Evolutionary conservation across 2,113 vertebrate genomes (phyloP), one percentile per base, ranked within the genome.

Genomic region (Cavia aperea): DNA sequence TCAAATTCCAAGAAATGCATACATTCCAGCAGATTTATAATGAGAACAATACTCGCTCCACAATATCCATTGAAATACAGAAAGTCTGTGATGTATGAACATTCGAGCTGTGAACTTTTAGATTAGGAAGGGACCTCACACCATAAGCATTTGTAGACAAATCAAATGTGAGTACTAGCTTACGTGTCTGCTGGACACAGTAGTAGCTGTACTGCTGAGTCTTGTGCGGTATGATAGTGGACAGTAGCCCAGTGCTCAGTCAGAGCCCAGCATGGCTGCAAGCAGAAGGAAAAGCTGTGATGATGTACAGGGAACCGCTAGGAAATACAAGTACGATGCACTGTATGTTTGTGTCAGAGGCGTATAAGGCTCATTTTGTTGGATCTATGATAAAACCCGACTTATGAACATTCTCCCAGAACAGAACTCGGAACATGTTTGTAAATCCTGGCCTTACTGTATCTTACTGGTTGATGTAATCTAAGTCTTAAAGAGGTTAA

Each of bases 301-400:
- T 9, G 14, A 29, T 2, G 0, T 19, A 29, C 46, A 31, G 14
- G 46, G 15, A 1, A 19, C 70, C 51, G 1, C 46, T 31, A 18
- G 14, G 15, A 51, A 33, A 13, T 14, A 13, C 24, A 26, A 26
- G 7, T 14, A 33, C 5, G 31, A 16, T 5, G 15, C 26, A 16
- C 7, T 77, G 5, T 49, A 16, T 31, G 10, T 18, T 51, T 51
- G 14, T 19, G 46, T 78, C 75, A 33, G 18, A 51, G 4, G 29
- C 33, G 29, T 51, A 3, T 51, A 33, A 78, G 15, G 33, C 16
- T 51, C 46, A 2, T 7, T 73, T 43, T 51, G 29, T 78, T 1
- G 2, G 29, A 51, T 0, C 31, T 78, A 51, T 16, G 75, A 31
- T 33, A 78, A 15, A 78, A 33, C 46, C 75, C 8, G 15, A 18